Evolutionary conservation across 2,113 vertebrate genomes (phyloP).

Genomic region (Passer montanus): DNA sequence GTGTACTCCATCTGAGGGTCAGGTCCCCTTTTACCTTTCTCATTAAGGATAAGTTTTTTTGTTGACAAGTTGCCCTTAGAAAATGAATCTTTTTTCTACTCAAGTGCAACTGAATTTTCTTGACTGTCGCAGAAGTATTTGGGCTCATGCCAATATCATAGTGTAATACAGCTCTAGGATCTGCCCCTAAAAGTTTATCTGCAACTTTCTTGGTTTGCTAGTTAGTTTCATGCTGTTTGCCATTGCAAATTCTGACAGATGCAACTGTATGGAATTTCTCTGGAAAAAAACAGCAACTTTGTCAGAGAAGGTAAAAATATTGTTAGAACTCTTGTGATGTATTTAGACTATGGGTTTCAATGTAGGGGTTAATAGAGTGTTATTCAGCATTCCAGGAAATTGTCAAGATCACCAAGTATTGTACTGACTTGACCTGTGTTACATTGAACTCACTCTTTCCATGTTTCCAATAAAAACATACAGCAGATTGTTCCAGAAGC

Average conservation of each 20-base stretch:
- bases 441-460: constrained; percentile 59
- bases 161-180: not conserved
- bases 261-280: not conserved
- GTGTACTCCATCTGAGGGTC: not conserved
- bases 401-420: constrained; percentile 58
- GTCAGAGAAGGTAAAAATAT: not conserved
- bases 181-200: not conserved
- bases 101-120: not conserved
- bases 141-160: not conserved
- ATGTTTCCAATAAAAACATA: constrained; percentile 70
- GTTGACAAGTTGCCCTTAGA: not conserved
- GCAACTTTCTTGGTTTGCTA: not conserved
- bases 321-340: not conserved
- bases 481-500: constrained; percentile 61
- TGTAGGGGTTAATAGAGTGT: constrained; percentile 52
- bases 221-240: not conserved
- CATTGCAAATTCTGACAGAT: not conserved
- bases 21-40: not conserved
- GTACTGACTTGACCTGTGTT: constrained; percentile 59
- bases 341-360: constrained; percentile 26
- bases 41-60: not conserved
- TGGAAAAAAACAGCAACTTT: not conserved
- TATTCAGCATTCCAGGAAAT: constrained; percentile 68
- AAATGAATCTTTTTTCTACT: not conserved
- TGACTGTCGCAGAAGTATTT: not conserved